A percentile compares a stretch with the other conserved stretches of the same genome.
Conservation (phyloP, 2,113 vertebrate species). For the Elaphurus davidianus region DNA sequence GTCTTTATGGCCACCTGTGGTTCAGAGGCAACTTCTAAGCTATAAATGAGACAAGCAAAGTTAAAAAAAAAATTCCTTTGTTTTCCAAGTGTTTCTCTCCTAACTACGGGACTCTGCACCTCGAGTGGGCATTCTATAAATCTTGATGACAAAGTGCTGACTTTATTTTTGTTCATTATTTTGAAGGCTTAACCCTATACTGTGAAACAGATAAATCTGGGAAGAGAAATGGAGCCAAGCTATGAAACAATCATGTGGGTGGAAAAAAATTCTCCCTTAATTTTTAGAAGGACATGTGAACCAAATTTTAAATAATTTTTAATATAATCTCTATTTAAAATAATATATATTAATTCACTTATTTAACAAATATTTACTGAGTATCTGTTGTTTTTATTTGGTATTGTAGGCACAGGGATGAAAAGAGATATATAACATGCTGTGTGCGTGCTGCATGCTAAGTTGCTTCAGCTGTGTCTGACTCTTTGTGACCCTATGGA, state of each 20-base stretch:
- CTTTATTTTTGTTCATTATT: not conserved
- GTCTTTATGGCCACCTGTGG: not conserved
- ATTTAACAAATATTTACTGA: not conserved
- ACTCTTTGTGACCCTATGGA: not conserved
- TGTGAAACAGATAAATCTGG: not conserved
- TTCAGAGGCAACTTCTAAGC: conserved; percentile 2
- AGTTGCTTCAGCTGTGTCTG: not conserved
- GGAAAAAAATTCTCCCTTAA: not conserved
- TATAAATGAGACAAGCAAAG: not conserved
- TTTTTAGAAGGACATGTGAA: conserved; percentile 26
- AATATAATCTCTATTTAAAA: not conserved
- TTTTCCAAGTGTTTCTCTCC: not conserved
- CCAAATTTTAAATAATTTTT: not conserved
- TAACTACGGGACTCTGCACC: not conserved
- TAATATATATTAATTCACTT: not conserved
- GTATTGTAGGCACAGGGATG: not conserved
- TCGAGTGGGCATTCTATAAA: not conserved
- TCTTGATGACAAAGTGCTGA: not conserved
- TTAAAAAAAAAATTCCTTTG: not conserved
- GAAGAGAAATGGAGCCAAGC: not conserved
- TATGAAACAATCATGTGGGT: not conserved
- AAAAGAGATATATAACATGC: not conserved
- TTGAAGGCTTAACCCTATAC: not conserved
- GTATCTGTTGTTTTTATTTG: not conserved
- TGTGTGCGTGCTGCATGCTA: not conserved